Evolutionary conservation across 2,888 invertebrate species (phyloP), one percentile per base, ranked within the genome.

Genomic region (Limnephilus lunatus): DNA sequence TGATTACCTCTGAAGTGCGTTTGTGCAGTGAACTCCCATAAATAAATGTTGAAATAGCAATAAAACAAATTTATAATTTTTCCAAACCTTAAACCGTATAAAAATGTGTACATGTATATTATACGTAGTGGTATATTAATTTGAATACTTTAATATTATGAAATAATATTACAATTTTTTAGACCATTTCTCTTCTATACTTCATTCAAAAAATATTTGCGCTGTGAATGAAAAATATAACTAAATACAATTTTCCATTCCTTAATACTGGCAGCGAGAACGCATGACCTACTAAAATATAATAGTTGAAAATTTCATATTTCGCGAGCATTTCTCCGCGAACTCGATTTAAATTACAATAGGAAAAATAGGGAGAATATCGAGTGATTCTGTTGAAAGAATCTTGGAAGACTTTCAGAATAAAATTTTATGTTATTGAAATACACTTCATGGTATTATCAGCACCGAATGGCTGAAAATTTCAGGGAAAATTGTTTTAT

Each of bases 301-400:
- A n/a, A 30, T 30, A 53, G 32, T 39, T 39, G 87, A 31, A 87
- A 87, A 48, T 87, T 87, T 68, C 53, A 87, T 87, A 87, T 87
- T 87, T 53, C 31, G 19, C 87, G 15, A 53, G 31, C 31, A 87
- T 87, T 87, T 87, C 68, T 48, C 31, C 87, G 31, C 87, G 31
- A 87, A 87, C 87, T 87, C 53, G 48, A 87, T 87, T 87, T 87
- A 87, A 83, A 83, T 83, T 87, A 87, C 87, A 87, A 87, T 87
- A 9, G 83, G 31, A 53, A 31, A 31, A 53, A 31, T 87, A 30
- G 48, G 31, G 19, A 53, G 87, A 87, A 87, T 53, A 87, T 87
- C 87, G 87, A 87, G 31, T 68, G 87, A 87, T 83, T 83, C 25
- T 19, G 85, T 35, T 85, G 35, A 85, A 53, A 87, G 44, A 35